These are phyloP conservation scores for Prunella fulvescens DNA, from an alignment of 2,113 vertebrate species.

Conservation along the genomic window DNA sequence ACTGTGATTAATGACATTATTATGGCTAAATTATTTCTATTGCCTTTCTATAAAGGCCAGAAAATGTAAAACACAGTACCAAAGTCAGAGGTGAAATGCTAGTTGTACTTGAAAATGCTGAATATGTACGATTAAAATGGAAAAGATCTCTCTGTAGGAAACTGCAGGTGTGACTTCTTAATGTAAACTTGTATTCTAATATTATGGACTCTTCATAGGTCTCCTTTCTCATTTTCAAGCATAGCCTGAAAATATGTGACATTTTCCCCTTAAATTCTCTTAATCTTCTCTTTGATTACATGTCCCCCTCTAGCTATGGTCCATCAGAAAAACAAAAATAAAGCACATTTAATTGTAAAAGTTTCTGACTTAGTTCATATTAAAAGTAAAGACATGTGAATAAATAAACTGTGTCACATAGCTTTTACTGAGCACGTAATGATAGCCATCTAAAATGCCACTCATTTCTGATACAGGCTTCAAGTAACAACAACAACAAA, in stretches of 20 bases:
- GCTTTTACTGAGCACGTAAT: neutral
- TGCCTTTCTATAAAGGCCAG: neutral
- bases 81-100: neutral
- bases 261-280: neutral
- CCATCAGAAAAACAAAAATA: neutral
- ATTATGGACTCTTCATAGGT: neutral
- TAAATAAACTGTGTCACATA: neutral
- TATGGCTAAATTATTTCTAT: neutral
- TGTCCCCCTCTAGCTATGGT: neutral
- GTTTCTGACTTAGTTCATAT: neutral
- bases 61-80: neutral
- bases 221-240: neutral
- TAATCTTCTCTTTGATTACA: conserved; percentile 15
- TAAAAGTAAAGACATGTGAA: neutral
- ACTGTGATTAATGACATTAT: neutral
- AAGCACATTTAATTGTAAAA: neutral
- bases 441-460: neutral
- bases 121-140: neutral
- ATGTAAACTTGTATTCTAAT: neutral
- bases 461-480: neutral
- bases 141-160: neutral
- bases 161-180: neutral
- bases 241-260: neutral
- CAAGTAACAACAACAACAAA: neutral
- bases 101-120: neutral